These are phyloP conservation scores for Schizaphis graminum DNA, from an alignment of 2,888 invertebrate genomes.

Conservation along the genomic window DNA sequence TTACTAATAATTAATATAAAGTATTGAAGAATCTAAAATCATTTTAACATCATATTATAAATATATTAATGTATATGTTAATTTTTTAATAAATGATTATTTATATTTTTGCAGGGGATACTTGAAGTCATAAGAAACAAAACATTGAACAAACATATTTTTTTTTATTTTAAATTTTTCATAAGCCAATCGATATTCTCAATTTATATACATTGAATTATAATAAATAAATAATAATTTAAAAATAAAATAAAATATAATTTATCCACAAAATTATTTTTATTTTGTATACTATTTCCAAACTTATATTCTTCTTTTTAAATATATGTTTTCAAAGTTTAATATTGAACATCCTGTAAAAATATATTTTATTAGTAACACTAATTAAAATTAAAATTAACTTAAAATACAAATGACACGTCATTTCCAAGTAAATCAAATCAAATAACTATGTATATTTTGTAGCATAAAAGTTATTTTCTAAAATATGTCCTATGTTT, in stretches of 20 bases:
- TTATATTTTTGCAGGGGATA: slow-evolving; percentile 74
- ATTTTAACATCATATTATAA: neutral
- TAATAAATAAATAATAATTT: slow-evolving; percentile 32
- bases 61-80: neutral
- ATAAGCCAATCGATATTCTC: slow-evolving; percentile 39
- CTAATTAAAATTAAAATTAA: no score
- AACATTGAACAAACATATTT: slow-evolving; percentile 25
- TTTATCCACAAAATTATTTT: neutral
- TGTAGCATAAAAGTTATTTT: no score
- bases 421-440: neutral
- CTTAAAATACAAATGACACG: neutral
- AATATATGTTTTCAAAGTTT: slow-evolving; percentile 71
- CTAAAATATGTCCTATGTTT: no score
- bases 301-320: neutral
- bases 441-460: neutral
- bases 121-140: slow-evolving; percentile 72
- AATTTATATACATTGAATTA: slow-evolving; percentile 7
- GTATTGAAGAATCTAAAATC: neutral
- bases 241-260: neutral
- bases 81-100: neutral
- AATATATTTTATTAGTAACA: neutral
- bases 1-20: neutral
- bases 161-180: slow-evolving; percentile 47
- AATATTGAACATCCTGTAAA: slow-evolving; percentile 76
- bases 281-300: neutral